Evolutionary conservation across 2,797 vertebrate species (phyloP).

Genomic region (Chiloscyllium punctatum): DNA sequence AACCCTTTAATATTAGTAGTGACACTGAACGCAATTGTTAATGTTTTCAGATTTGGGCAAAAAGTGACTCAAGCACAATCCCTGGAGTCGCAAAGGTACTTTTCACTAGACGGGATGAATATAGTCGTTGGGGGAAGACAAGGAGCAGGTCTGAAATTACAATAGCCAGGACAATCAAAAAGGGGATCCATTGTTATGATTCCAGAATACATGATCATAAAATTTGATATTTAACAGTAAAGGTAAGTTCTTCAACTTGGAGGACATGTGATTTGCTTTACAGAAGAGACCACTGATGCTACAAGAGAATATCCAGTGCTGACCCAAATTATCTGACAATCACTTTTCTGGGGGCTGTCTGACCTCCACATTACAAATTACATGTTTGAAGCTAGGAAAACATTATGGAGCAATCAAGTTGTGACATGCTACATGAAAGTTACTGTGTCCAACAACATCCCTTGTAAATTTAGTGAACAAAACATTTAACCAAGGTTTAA

Average conservation of each 20-base stretch:
- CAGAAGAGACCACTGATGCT: background rate
- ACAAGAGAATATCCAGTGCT: background rate
- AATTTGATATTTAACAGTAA: background rate
- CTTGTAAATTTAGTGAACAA: background rate
- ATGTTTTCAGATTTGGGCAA: background rate
- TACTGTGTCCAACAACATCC: background rate
- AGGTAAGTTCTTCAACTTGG: background rate
- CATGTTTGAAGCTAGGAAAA: background rate
- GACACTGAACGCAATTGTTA: background rate
- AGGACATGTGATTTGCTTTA: background rate
- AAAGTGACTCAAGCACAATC: background rate
- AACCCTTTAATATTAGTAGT: background rate
- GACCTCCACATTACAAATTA: background rate
- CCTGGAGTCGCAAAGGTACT: background rate
- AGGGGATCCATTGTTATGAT: no score
- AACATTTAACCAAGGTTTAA: background rate
- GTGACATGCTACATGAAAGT: background rate
- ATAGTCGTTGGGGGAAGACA: background rate
- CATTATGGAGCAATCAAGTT: background rate
- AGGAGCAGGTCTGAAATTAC: background rate
- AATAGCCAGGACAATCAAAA: background rate
- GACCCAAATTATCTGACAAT: background rate
- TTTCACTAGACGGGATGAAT: background rate
- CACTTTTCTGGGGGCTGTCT: background rate
- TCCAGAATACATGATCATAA: no score